Evolutionary conservation across 1,140 invertebrate species (phyloP).

Genomic region (Neotoxoptera formosana): DNA sequence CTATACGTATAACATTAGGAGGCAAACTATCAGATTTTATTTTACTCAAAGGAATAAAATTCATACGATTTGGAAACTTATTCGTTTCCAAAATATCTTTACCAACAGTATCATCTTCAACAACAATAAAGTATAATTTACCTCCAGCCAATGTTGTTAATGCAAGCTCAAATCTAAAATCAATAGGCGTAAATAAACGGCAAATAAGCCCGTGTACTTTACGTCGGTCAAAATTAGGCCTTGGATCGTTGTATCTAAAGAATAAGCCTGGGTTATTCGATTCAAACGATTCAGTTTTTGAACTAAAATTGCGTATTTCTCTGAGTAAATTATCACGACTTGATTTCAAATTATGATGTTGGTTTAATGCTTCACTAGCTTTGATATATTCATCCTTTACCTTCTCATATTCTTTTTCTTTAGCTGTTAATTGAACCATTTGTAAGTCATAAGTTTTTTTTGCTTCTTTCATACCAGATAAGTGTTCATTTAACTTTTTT

Average conservation of each 20-base stretch:
- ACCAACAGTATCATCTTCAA: slow-evolving; percentile 85
- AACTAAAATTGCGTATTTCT: slow-evolving; percentile 35
- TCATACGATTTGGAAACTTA: slow-evolving; percentile 79
- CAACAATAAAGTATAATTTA: slow-evolving; percentile 88
- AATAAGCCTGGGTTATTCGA: slow-evolving; percentile 72
- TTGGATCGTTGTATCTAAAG: slow-evolving; percentile 80
- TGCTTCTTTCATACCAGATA: slow-evolving; percentile 47
- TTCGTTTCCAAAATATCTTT: slow-evolving; percentile 86
- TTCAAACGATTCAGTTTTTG: slow-evolving; percentile 47
- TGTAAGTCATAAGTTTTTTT: slow-evolving; percentile 47
- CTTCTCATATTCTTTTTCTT: slow-evolving; percentile 56
- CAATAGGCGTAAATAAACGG: slow-evolving; percentile 78
- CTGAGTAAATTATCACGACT: slow-evolving; percentile 28
- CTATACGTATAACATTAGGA: slow-evolving; percentile 69
- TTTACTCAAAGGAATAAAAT: slow-evolving; percentile 93
- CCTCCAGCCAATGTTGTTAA: slow-evolving; percentile 88
- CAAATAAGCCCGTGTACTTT: slow-evolving; percentile 82
- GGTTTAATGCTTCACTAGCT: slow-evolving; percentile 15
- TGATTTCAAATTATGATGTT: slow-evolving; percentile 28
- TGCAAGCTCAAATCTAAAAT: slow-evolving; percentile 78
- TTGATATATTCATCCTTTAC: slow-evolving; percentile 25
- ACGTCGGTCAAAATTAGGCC: slow-evolving; percentile 77
- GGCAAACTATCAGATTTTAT: slow-evolving; percentile 74
- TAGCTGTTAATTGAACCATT: slow-evolving; percentile 44
- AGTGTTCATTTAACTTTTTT: slow-evolving; percentile 44